Conservation (phyloP, 1,140 invertebrate genomes). For the Pemphigus obesinymphae region DNA sequence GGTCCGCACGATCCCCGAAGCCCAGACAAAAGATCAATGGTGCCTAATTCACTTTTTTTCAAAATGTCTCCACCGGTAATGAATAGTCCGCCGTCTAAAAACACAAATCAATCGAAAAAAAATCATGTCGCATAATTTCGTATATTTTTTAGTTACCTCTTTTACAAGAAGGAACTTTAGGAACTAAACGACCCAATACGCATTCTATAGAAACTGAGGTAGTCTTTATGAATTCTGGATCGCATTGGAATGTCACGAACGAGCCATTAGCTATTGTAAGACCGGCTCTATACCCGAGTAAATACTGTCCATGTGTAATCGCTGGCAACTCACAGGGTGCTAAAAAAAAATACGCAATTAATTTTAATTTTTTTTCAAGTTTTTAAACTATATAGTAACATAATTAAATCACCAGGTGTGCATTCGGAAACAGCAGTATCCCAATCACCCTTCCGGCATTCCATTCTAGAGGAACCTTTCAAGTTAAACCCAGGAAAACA, state of each 20-base stretch:
- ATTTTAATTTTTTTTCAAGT: too few species aligned
- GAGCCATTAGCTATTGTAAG: slow-evolving; percentile 74
- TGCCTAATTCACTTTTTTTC: slow-evolving; percentile 58
- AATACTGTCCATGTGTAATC: slow-evolving; percentile 67
- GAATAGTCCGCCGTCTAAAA: slow-evolving; percentile 47
- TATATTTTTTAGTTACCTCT: slow-evolving; percentile 43
- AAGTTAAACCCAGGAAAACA: slow-evolving; percentile 65
- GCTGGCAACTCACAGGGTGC: slow-evolving; percentile 68
- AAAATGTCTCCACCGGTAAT: slow-evolving; percentile 62
- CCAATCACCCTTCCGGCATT: slow-evolving; percentile 76
- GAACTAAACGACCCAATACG: slow-evolving; percentile 62
- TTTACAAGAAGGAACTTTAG: slow-evolving; percentile 56
- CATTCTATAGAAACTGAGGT: slow-evolving; percentile 58
- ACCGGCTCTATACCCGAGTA: slow-evolving; percentile 68
- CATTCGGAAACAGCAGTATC: slow-evolving; percentile 69
- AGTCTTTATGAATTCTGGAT: slow-evolving; percentile 57
- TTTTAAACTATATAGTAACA: too few species aligned
- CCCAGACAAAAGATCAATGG: slow-evolving; percentile 53
- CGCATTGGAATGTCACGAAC: slow-evolving; percentile 63
- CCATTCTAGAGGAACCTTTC: slow-evolving; percentile 64
- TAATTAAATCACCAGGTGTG: slow-evolving; percentile 58
- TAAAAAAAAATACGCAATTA: slow-evolving; percentile 23
- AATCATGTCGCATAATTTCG: not conserved
- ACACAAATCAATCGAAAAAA: not conserved
- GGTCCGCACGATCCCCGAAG: slow-evolving; percentile 59